These are phyloP conservation scores for Prionailurus viverrinus DNA, from an alignment of 2,113 vertebrate species.

Conservation along the genomic window DNA sequence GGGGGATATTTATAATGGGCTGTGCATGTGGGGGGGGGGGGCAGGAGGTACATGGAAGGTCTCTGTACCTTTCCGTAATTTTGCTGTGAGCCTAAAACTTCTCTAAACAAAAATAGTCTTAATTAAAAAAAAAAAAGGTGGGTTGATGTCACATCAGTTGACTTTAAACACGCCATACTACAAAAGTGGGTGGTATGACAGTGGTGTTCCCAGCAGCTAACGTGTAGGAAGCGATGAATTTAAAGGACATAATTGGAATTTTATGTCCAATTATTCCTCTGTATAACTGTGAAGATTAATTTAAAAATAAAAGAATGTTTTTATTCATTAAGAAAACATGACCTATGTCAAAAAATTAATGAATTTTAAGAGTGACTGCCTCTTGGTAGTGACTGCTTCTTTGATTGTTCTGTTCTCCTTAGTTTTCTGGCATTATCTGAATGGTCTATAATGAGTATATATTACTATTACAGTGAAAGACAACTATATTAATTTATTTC, in stretches of 20 bases:
- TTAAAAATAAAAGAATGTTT: not conserved
- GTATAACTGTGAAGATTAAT: not conserved
- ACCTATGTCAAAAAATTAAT: not conserved
- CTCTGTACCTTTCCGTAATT: not conserved
- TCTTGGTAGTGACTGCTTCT: not conserved
- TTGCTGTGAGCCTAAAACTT: not conserved
- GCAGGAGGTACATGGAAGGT: not conserved
- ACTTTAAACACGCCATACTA: not conserved
- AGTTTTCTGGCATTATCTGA: not conserved
- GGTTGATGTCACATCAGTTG: not conserved
- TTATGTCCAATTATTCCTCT: not conserved
- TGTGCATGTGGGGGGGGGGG: not conserved
- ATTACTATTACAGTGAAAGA: not conserved
- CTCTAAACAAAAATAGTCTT: not conserved
- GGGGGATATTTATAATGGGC: not conserved
- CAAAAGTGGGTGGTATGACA: not conserved
- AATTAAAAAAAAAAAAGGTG: not conserved
- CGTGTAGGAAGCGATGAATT: not conserved
- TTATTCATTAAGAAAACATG: not conserved
- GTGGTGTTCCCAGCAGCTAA: not conserved
- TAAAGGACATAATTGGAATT: not conserved
- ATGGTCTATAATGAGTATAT: not conserved
- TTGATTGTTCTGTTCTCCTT: not conserved
- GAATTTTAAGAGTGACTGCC: not conserved
- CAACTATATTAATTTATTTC: not conserved